Evolutionary conservation across 2,888 invertebrate species (phyloP).

Genomic region (Unio delphinus): DNA sequence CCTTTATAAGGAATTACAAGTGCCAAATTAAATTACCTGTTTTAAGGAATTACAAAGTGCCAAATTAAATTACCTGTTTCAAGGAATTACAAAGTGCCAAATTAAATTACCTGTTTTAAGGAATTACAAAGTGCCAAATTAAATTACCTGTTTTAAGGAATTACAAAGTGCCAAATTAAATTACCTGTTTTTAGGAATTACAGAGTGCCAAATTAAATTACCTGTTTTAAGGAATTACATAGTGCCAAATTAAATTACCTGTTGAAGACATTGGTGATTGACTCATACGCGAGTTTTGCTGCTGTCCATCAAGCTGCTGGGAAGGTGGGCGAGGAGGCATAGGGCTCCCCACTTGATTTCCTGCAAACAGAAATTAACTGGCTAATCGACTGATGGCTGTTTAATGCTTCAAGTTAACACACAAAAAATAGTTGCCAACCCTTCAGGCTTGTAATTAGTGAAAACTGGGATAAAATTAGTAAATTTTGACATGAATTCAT

Average conservation of each 20-base stretch:
- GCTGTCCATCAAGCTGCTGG: conserved; percentile 81
- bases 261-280: conserved; percentile 81
- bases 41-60: neutral
- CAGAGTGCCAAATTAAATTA: conserved; percentile 8
- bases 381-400: too few relatives aligned
- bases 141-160: conserved; percentile 66
- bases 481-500: too few relatives aligned
- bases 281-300: conserved; percentile 73
- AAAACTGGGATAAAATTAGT: too few relatives aligned
- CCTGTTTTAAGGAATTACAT: conserved; percentile 17
- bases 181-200: conserved; percentile 66
- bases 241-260: conserved; percentile 44
- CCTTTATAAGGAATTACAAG: too few relatives aligned
- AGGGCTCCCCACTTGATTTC: conserved; percentile 75
- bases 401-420: too few relatives aligned
- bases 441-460: too few relatives aligned
- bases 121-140: too few relatives aligned
- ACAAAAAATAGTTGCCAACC: too few relatives aligned
- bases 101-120: conserved; percentile 66
- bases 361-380: conserved; percentile 24
- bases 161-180: too few relatives aligned
- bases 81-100: too few relatives aligned
- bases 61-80: conserved; percentile 66
- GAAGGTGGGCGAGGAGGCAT: conserved; percentile 96
- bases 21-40: conserved; percentile 66